Percentiles rank a stretch among this genome's conserved stretches.
These are phyloP conservation scores for Melanotaenia pygmaea DNA, from an alignment of 2,797 vertebrate species.

Conservation along the genomic window DNA sequence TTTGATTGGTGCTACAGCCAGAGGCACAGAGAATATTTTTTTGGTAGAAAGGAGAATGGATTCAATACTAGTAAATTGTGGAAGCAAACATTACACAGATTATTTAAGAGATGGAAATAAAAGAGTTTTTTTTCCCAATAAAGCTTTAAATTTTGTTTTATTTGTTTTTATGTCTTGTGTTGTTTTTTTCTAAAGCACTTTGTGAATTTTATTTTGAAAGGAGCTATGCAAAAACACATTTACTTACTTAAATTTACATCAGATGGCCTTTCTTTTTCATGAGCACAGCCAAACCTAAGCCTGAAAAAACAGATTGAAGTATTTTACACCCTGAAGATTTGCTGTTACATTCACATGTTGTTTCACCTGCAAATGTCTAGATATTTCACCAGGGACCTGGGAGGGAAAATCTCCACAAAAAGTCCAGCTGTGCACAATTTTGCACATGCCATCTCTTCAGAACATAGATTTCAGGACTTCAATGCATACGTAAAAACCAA, in stretches of 20 bases:
- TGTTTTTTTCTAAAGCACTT: too few relatives aligned
- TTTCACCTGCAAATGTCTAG: too few relatives aligned
- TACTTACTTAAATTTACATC: not conserved
- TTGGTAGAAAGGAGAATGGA: not conserved
- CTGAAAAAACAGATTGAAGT: not conserved
- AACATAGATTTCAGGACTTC: too few relatives aligned
- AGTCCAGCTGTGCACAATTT: not conserved
- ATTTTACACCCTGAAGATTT: not conserved
- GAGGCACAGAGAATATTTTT: not conserved
- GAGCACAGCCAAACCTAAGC: not conserved
- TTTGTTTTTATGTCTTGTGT: too few relatives aligned
- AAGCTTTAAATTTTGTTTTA: not conserved
- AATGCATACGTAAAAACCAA: too few relatives aligned
- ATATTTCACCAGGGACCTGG: not conserved
- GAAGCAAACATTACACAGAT: not conserved
- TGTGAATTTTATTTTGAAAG: too few relatives aligned
- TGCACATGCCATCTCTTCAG: too few relatives aligned
- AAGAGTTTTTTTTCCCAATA: not conserved
- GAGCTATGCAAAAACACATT: too few relatives aligned
- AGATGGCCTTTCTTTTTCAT: not conserved
- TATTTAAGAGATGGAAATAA: not conserved
- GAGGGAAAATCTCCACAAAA: not conserved
- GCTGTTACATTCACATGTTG: not conserved
- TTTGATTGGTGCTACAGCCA: constrained; percentile 2
- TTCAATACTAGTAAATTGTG: not conserved